phyloP scores from a whole-genome alignment of 2,888 invertebrate species.

The Pecten maximus region DNA sequence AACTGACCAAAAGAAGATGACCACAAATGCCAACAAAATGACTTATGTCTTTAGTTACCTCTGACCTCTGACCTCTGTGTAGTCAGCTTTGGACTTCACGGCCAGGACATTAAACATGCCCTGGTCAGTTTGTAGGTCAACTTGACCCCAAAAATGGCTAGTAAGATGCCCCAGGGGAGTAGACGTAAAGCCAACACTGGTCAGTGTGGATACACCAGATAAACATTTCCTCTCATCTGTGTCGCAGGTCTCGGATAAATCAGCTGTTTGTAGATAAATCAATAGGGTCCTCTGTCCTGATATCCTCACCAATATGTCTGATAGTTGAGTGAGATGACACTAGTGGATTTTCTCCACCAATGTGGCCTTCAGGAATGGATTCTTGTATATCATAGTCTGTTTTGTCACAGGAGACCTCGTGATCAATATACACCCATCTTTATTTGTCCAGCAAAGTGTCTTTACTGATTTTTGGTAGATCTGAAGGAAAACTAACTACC shows the following conservation, averaged over 20 bases:
- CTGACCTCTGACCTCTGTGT: conserved; percentile 22
- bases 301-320: conserved; percentile 30
- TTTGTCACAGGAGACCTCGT: background rate
- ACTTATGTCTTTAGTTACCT: conserved; percentile 30
- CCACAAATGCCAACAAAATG: conserved; percentile 20
- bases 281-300: background rate
- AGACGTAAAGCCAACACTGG: background rate
- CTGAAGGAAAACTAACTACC: no score
- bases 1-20: conserved; percentile 1
- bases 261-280: conserved; percentile 19
- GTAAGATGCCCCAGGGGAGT: conserved; percentile 12
- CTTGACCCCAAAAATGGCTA: conserved; percentile 21
- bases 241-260: background rate
- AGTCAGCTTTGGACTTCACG: background rate
- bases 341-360: no score
- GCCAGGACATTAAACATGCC: conserved; percentile 24
- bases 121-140: conserved; percentile 31
- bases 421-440: background rate
- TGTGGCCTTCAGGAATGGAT: background rate
- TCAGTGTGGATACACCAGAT: background rate
- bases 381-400: background rate
- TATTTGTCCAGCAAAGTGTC: background rate
- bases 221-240: conserved; percentile 25
- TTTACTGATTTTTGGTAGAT: no score
- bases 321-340: background rate